Conservation (phyloP, 2,888 invertebrate species). For the Orthosia gracilis region DNA sequence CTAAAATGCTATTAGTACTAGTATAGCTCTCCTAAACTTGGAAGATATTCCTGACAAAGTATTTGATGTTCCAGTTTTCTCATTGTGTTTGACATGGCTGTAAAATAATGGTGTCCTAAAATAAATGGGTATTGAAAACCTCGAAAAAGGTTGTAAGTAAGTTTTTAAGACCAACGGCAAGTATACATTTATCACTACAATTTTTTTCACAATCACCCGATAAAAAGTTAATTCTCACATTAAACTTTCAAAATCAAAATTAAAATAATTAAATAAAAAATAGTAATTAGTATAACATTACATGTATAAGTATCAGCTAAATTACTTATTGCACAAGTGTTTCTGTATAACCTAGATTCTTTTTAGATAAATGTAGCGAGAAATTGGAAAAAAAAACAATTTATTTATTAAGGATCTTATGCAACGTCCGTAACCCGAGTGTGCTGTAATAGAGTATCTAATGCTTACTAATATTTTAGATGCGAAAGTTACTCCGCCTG, state of each 20-base stretch:
- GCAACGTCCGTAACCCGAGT: conserved; percentile 33
- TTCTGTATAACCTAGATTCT: conserved; percentile 50
- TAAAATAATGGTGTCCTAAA: not conserved
- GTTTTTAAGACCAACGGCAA: not conserved
- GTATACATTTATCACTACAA: too few relatives aligned
- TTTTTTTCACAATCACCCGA: not conserved
- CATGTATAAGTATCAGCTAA: conserved; percentile 16
- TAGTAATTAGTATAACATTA: conserved; percentile 36
- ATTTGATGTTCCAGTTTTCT: not conserved
- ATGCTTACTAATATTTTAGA: too few relatives aligned
- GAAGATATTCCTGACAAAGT: not conserved
- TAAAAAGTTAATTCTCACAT: not conserved
- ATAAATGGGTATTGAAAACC: too few relatives aligned
- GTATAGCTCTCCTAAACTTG: not conserved
- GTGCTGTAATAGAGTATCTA: conserved; percentile 6
- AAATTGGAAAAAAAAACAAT: conserved; percentile 46
- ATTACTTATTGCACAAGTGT: conserved; percentile 49
- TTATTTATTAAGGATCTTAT: conserved; percentile 39
- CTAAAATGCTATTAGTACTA: not conserved
- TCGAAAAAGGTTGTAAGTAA: too few relatives aligned
- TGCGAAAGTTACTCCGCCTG: too few relatives aligned
- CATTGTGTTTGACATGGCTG: not conserved
- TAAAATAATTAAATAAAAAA: not conserved
- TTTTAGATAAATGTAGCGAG: conserved; percentile 40
- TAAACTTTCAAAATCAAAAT: conserved; percentile 4